Percentiles rank a stretch among this genome's conserved stretches.
These are phyloP conservation scores for Nomada fucata DNA, from an alignment of 2,888 invertebrate species.

Conservation along the genomic window DNA sequence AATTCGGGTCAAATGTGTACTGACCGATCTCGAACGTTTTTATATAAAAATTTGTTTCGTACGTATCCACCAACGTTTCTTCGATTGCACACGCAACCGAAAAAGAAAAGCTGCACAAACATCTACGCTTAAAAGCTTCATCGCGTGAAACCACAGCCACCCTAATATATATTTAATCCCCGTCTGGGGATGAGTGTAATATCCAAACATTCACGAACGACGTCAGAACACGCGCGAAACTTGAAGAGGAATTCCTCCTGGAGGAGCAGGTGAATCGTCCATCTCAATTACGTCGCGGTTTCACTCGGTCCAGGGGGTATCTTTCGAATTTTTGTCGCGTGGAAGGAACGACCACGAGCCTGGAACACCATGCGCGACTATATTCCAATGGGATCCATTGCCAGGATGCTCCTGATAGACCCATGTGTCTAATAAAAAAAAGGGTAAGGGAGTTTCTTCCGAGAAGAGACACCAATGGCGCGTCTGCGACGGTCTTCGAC, in stretches of 20 bases:
- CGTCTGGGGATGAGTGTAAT: neutral
- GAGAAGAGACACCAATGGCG: conserved; percentile 63
- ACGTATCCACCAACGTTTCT: too few relatives aligned
- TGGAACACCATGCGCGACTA: conserved; percentile 37
- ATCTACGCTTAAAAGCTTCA: too few relatives aligned
- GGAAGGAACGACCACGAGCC: conserved; percentile 27
- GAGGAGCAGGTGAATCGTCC: conserved; percentile 26
- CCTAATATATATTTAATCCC: neutral
- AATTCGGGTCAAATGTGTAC: too few relatives aligned
- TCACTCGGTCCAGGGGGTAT: conserved; percentile 2
- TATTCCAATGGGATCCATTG: conserved; percentile 61
- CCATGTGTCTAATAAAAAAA: conserved; percentile 47
- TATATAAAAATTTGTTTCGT: too few relatives aligned
- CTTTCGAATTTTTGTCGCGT: conserved; percentile 50
- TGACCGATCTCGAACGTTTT: too few relatives aligned
- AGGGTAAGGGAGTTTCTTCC: conserved; percentile 14
- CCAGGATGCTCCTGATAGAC: conserved; percentile 13
- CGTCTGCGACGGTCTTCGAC: conserved; percentile 57
- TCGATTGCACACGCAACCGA: neutral
- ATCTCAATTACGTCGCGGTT: conserved; percentile 50
- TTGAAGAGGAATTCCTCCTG: conserved; percentile 12
- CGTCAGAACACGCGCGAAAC: neutral
- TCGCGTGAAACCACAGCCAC: neutral
- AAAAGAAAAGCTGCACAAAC: neutral
- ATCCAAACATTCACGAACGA: neutral